Percentiles rank a stretch among this genome's conserved stretches.
Conservation (phyloP, 2,113 vertebrate genomes). For the Scatophagus argus region DNA sequence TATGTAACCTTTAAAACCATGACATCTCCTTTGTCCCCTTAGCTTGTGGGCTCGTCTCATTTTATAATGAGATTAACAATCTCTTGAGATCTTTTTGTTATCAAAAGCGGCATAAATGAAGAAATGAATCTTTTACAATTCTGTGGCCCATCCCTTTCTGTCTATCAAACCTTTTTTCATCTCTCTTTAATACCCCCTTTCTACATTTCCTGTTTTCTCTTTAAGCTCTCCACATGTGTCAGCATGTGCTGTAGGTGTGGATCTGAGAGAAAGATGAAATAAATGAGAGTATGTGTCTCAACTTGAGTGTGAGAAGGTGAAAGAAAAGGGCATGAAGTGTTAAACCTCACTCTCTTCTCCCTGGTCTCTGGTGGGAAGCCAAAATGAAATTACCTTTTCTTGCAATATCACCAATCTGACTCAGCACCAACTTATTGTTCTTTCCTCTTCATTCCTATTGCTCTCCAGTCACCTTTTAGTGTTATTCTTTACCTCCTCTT, state of each 20-base stretch:
- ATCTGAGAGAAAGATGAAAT: constrained; percentile 6
- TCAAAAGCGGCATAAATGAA: constrained; percentile 1
- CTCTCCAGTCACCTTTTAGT: constrained; percentile 66
- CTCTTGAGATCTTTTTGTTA: not conserved
- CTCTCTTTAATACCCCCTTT: not conserved
- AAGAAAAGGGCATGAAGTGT: constrained; percentile 52
- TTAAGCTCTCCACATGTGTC: not conserved
- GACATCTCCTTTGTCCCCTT: not conserved
- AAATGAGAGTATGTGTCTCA: constrained; percentile 44
- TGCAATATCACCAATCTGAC: constrained; percentile 76
- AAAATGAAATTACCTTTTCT: constrained; percentile 74
- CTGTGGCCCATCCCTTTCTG: not conserved
- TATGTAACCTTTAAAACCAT: not conserved
- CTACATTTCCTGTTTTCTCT: not conserved
- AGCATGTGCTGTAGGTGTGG: constrained; percentile 9
- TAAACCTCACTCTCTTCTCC: constrained; percentile 43
- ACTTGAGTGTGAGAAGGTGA: constrained; percentile 51
- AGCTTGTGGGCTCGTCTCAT: not conserved
- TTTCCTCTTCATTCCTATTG: constrained; percentile 62
- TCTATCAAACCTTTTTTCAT: not conserved
- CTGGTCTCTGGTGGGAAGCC: constrained; percentile 61
- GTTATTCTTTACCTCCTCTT: constrained; percentile 43
- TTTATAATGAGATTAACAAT: not conserved
- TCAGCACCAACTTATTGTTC: constrained; percentile 77
- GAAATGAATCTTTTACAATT: not conserved